Evolutionary conservation across 1,140 invertebrate genomes (phyloP).

Genomic region (Aphaenogaster floridana): DNA sequence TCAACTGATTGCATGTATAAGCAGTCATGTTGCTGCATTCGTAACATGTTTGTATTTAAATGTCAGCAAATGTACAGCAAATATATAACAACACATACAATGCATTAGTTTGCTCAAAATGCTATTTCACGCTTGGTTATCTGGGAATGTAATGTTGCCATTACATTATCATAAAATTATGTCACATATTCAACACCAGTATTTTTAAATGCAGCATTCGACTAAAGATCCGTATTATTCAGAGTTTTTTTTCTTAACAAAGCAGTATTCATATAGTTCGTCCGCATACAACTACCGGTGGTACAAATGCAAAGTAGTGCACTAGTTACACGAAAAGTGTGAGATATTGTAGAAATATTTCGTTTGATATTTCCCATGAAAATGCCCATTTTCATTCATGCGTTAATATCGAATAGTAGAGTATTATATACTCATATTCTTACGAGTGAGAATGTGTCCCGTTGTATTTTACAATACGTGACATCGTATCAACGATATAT

Average conservation of each 20-base stretch:
- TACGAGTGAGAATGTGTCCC: neutral
- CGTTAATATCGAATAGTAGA: neutral
- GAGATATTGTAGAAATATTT: conserved; percentile 41
- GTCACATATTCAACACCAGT: neutral
- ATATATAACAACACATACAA: too few relatives aligned
- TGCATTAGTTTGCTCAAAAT: too few relatives aligned
- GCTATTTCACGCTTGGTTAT: too few relatives aligned
- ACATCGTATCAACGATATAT: neutral
- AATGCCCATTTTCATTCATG: conserved; percentile 13
- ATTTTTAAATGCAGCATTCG: neutral
- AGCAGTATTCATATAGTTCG: conserved; percentile 51
- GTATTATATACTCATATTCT: conserved; percentile 3
- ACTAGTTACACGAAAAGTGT: conserved; percentile 34
- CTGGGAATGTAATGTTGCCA: neutral
- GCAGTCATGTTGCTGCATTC: too few relatives aligned
- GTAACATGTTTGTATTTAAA: too few relatives aligned
- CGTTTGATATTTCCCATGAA: neutral
- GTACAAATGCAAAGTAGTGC: conserved; percentile 60
- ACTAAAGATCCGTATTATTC: conserved; percentile 1
- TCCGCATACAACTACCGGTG: conserved; percentile 52
- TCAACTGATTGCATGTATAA: too few relatives aligned
- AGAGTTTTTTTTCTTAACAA: neutral
- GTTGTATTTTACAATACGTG: conserved; percentile 9
- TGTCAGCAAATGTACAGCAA: too few relatives aligned
- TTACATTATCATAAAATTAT: conserved; percentile 31